Conservation (phyloP, 1,140 invertebrate species). For the Achatina immaculata region DNA sequence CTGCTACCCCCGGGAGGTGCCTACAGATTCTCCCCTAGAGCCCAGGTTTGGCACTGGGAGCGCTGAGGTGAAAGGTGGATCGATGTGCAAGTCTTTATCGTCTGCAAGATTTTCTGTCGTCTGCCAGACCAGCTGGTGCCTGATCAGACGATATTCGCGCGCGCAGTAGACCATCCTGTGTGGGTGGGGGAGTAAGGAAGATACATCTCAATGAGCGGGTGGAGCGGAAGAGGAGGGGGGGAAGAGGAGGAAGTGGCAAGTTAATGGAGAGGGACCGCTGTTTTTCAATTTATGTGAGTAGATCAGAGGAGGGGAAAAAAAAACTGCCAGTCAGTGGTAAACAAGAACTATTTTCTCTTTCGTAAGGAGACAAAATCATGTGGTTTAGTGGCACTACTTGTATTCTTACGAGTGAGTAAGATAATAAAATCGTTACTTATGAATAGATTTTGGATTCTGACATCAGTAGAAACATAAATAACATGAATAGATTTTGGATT, state of each 20-base stretch:
- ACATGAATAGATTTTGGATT: too few species aligned
- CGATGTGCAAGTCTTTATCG: constrained; percentile 31
- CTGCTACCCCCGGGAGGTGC: background rate
- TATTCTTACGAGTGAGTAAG: too few species aligned
- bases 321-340: too few species aligned
- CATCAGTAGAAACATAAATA: too few species aligned
- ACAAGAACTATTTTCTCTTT: too few species aligned
- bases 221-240: background rate
- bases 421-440: too few species aligned
- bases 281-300: too few species aligned
- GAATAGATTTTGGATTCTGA: too few species aligned
- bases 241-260: background rate
- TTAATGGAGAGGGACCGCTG: background rate
- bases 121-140: constrained; percentile 13
- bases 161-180: background rate
- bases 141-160: background rate
- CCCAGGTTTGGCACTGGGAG: background rate
- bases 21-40: background rate
- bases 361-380: too few species aligned
- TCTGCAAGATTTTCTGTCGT: constrained; percentile 31
- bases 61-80: background rate
- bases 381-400: too few species aligned
- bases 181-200: background rate
- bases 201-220: background rate
- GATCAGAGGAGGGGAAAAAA: too few species aligned